Percentiles rank a stretch among this genome's conserved stretches.
phyloP scores from a whole-genome alignment of 1,140 invertebrate species.

The Pseudomyrmex pallidus region DNA sequence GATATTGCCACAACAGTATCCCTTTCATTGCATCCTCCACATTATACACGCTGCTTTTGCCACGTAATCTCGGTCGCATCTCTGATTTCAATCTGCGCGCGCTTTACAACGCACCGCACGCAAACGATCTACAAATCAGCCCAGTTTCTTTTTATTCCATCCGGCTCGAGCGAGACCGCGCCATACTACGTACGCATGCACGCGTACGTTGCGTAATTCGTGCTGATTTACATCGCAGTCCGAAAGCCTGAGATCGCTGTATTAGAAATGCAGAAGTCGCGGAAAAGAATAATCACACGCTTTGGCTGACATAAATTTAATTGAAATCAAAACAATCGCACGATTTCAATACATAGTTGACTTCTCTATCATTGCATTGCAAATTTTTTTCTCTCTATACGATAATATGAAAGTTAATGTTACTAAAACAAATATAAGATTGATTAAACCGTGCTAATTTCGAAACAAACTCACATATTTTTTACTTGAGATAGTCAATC shows the following conservation, averaged over 20 bases:
- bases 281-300: conserved; percentile 2
- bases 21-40: conserved; percentile 72
- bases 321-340: background rate
- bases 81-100: conserved; percentile 73
- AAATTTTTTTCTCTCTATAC: no score
- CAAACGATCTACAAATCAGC: conserved; percentile 74
- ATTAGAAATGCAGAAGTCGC: background rate
- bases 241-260: conserved; percentile 46
- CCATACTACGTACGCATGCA: conserved; percentile 18
- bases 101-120: conserved; percentile 71
- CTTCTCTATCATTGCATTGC: background rate
- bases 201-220: conserved; percentile 59
- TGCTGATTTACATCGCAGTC: conserved; percentile 34
- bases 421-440: background rate
- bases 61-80: conserved; percentile 74
- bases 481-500: conserved; percentile 41
- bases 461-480: background rate
- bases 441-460: background rate
- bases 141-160: conserved; percentile 63
- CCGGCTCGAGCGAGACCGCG: conserved; percentile 7
- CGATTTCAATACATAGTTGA: background rate
- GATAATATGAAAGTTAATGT: background rate
- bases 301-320: background rate
- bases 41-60: conserved; percentile 65
- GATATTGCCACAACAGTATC: conserved; percentile 65